Evolutionary conservation across 2,113 vertebrate genomes (phyloP).

Genomic region (Microtus ochrogaster): DNA sequence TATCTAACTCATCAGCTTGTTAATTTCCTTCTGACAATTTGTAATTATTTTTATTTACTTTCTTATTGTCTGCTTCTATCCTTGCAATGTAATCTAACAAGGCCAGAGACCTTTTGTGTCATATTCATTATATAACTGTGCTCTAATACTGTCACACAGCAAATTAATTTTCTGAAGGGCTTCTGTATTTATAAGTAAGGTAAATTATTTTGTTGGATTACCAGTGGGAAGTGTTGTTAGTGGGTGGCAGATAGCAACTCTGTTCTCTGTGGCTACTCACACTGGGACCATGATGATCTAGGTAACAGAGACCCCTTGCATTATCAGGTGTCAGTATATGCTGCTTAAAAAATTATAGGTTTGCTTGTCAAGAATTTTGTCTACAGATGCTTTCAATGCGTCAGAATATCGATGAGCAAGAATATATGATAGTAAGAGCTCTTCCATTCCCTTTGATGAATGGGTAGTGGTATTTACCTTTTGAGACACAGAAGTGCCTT

Average conservation of each 20-base stretch:
- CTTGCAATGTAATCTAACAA: neutral
- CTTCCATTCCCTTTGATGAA: neutral
- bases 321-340: neutral
- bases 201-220: slow-evolving; percentile 45
- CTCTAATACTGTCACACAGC: slow-evolving; percentile 18
- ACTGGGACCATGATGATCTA: neutral
- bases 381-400: neutral
- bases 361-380: neutral
- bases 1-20: slow-evolving; percentile 20
- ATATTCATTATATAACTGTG: neutral
- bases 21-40: slow-evolving; percentile 4
- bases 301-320: neutral
- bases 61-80: slow-evolving; percentile 1
- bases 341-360: neutral
- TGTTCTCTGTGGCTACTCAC: slow-evolving; percentile 1
- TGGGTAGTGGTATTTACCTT: neutral
- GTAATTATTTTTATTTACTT: slow-evolving; percentile 55
- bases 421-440: neutral
- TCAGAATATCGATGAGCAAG: slow-evolving; percentile 23
- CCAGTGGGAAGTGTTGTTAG: neutral
- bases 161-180: slow-evolving; percentile 14
- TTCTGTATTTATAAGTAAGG: slow-evolving; percentile 56
- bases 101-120: slow-evolving; percentile 17
- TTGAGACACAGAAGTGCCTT: neutral
- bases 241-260: neutral